Conservation (phyloP, 2,113 vertebrate genomes). For the Caranx ignobilis region DNA sequence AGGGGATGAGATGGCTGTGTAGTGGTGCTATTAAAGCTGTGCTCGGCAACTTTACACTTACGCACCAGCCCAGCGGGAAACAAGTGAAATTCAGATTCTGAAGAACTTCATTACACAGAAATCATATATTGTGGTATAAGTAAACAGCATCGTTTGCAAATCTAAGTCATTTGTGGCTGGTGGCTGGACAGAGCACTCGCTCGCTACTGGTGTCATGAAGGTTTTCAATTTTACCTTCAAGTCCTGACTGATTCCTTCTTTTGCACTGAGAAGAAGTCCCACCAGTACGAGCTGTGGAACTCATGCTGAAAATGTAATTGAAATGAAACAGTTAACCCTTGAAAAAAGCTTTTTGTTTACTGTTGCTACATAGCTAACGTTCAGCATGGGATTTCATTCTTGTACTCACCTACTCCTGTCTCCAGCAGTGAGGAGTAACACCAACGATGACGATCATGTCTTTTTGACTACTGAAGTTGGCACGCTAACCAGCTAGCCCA, state of each 20-base stretch:
- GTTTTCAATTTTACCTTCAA: background rate
- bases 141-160: slow-evolving; percentile 21
- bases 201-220: background rate
- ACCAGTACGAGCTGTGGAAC: background rate
- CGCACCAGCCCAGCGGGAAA: slow-evolving; percentile 15
- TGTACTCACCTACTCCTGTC: too few relatives aligned
- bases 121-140: slow-evolving; percentile 10
- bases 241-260: slow-evolving; percentile 7
- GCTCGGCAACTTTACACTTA: slow-evolving; percentile 7
- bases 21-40: slow-evolving; percentile 48
- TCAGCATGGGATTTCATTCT: too few relatives aligned
- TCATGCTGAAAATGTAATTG: background rate
- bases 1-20: slow-evolving; percentile 92
- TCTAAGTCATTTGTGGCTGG: background rate
- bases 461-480: too few relatives aligned
- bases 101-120: slow-evolving; percentile 14
- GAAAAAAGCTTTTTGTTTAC: too few relatives aligned
- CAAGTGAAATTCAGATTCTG: slow-evolving; percentile 20
- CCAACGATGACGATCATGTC: too few relatives aligned
- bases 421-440: too few relatives aligned
- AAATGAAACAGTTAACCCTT: background rate
- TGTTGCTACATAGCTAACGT: too few relatives aligned
- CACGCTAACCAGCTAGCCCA: too few relatives aligned
- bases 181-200: background rate
- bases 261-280: background rate